Evolutionary conservation across 2,797 vertebrate genomes (phyloP).

Genomic region (Eupleurogrammus muticus): DNA sequence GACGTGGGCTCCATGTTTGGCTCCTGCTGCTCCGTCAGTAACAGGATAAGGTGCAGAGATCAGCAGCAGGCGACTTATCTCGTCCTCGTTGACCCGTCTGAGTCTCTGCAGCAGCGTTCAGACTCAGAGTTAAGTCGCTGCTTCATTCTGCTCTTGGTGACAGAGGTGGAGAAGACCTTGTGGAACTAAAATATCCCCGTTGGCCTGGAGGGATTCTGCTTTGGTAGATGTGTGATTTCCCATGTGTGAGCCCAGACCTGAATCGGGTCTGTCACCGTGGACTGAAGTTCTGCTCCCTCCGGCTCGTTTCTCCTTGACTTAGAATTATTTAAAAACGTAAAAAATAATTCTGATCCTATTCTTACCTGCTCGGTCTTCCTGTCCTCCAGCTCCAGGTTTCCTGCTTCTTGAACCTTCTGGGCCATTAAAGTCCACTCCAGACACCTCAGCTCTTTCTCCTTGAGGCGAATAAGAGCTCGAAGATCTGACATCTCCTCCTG

Average conservation of each 20-base stretch:
- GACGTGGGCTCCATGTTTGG: too few relatives aligned
- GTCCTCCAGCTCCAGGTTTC: conserved; percentile 79
- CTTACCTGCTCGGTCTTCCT: conserved; percentile 73
- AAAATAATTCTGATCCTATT: conserved; percentile 33
- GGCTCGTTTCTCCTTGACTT: conserved; percentile 79
- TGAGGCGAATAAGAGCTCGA: conserved; percentile 82
- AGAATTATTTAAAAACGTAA: conserved; percentile 56
- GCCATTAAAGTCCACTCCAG: conserved; percentile 84
- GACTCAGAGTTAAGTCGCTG: conserved; percentile 1
- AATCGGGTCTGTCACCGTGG: conserved; percentile 71
- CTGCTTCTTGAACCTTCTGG: conserved; percentile 85
- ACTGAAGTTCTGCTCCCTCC: conserved; percentile 69
- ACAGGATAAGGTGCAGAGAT: too few relatives aligned
- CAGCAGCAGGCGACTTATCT: too few relatives aligned
- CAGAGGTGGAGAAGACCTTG: conserved; percentile 71
- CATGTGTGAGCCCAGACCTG: conserved; percentile 75
- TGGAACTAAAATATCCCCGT: conserved; percentile 76
- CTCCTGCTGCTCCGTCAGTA: too few relatives aligned
- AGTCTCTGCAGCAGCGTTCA: neutral
- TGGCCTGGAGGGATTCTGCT: conserved; percentile 81
- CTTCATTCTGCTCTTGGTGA: conserved; percentile 41
- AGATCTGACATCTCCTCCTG: conserved; percentile 92
- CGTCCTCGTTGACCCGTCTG: neutral
- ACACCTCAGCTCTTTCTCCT: conserved; percentile 85
- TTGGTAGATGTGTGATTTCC: conserved; percentile 82